These are phyloP conservation scores for Phataginus tetradactyla DNA, from an alignment of 2,797 vertebrate species.

Conservation along the genomic window DNA sequence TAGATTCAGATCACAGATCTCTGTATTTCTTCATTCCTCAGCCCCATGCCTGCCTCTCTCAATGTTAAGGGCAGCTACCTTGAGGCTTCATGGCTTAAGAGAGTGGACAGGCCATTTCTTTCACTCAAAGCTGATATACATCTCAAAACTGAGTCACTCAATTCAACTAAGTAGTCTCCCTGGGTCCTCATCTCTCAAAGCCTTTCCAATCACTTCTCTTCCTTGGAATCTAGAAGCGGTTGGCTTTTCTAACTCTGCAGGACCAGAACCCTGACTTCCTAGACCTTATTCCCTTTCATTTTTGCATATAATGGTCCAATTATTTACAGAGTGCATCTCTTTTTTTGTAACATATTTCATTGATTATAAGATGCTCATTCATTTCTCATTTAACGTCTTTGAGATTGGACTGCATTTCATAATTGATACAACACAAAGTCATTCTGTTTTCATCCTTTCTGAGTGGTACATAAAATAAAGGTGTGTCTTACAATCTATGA, in stretches of 20 bases:
- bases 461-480: neutral
- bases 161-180: neutral
- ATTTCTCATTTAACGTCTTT: slow-evolving; percentile 10
- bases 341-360: neutral
- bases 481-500: neutral
- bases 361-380: neutral
- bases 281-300: neutral
- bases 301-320: neutral
- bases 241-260: neutral
- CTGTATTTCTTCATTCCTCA: neutral
- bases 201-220: neutral
- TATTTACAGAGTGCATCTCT: neutral
- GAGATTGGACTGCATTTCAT: neutral
- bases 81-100: neutral
- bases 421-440: neutral
- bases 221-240: neutral
- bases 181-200: neutral
- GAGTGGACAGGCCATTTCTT: neutral
- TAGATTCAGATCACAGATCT: neutral
- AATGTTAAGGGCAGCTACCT: neutral
- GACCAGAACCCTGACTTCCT: neutral
- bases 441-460: neutral
- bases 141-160: neutral
- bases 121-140: neutral
- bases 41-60: neutral